Evolutionary conservation across 53 echinoderm and acorn worm genomes (phyloP).

Genomic region (Stichopus horrens): DNA sequence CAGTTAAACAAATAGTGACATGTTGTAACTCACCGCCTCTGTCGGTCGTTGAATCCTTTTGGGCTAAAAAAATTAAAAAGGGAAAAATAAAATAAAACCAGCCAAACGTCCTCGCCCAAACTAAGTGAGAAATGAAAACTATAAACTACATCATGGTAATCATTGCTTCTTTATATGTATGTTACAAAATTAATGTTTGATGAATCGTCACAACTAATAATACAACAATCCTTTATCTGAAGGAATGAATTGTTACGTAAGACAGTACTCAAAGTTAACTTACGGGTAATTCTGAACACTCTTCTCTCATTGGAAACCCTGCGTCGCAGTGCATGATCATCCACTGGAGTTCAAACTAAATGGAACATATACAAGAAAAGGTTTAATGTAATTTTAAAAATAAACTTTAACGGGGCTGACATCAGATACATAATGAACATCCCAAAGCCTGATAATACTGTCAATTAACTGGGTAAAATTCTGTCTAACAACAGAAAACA

Average conservation of each 20-base stretch:
- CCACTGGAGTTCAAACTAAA: constrained; percentile 84
- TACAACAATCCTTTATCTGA: not conserved
- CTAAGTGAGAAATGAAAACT: no score
- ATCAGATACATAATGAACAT: no score
- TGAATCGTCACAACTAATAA: no score
- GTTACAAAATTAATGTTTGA: no score
- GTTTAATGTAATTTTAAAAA: not conserved
- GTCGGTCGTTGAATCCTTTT: not conserved
- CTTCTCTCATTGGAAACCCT: constrained; percentile 69
- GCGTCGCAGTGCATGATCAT: constrained; percentile 91
- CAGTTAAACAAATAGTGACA: no score
- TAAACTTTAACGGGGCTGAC: not conserved
- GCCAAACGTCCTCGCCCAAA: no score
- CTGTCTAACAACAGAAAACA: no score
- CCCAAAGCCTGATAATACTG: no score
- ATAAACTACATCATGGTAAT: no score
- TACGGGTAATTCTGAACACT: constrained; percentile 84
- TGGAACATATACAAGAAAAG: not conserved
- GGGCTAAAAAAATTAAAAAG: not conserved
- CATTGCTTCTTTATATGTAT: no score
- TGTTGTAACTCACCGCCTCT: not conserved
- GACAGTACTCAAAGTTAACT: not conserved
- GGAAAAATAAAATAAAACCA: not conserved
- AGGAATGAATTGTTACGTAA: not conserved
- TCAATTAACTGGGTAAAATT: no score